Conservation (phyloP, 2,113 vertebrate genomes). For the Oenanthe oenanthe region DNA sequence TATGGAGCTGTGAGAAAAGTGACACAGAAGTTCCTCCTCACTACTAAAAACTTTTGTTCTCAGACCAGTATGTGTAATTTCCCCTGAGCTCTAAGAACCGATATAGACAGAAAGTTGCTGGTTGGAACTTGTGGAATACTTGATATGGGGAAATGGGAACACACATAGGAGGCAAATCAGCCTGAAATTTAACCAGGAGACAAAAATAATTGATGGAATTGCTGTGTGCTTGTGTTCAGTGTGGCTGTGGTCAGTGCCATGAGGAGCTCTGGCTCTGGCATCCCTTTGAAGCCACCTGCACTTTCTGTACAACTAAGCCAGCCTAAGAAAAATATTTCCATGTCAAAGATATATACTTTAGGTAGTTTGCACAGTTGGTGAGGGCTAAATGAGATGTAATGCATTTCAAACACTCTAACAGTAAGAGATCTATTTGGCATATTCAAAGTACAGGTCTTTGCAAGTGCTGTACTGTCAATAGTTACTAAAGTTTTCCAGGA, state of each 20-base stretch:
- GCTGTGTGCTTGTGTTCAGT: neutral
- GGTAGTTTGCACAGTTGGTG: neutral
- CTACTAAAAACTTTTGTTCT: neutral
- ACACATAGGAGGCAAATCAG: neutral
- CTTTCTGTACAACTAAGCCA: neutral
- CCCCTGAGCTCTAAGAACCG: neutral
- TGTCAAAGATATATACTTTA: neutral
- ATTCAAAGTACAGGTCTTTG: neutral
- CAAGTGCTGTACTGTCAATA: neutral
- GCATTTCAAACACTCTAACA: neutral
- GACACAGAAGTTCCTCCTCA: neutral
- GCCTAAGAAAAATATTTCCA: neutral
- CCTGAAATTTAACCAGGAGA: neutral
- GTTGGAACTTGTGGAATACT: neutral
- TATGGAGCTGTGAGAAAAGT: neutral
- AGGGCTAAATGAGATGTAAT: neutral
- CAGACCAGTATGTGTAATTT: neutral
- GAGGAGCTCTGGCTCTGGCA: neutral
- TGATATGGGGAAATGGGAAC: neutral
- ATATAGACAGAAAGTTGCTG: neutral
- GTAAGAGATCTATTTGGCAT: neutral
- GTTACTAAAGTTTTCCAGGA: neutral
- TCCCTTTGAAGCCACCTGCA: neutral
- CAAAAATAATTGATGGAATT: neutral
- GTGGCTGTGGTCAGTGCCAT: neutral